Percentiles rank a stretch among this genome's conserved stretches.
Conservation (phyloP, 2,797 vertebrate genomes). For the Nannoperca obscura region DNA sequence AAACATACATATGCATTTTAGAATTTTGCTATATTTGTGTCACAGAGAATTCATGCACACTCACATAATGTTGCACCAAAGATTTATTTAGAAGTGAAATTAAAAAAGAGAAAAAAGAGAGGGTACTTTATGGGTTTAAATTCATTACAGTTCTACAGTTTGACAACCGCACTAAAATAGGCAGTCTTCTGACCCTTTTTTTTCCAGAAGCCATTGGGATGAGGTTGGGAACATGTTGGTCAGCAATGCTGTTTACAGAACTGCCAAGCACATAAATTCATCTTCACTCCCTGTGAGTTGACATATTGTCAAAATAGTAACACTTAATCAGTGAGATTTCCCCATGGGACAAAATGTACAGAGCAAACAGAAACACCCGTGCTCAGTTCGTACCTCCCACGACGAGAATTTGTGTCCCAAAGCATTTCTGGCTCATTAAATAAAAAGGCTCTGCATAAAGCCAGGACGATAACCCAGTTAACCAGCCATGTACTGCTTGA, state of each 20-base stretch:
- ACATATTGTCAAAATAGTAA: slow-evolving; percentile 80
- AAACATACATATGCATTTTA: slow-evolving; percentile 76
- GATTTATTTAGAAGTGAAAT: slow-evolving; percentile 50
- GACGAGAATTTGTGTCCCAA: slow-evolving; percentile 65
- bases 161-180: slow-evolving; percentile 67
- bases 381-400: slow-evolving; percentile 67
- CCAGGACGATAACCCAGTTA: slow-evolving; percentile 45
- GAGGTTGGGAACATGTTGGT: slow-evolving; percentile 78
- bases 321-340: slow-evolving; percentile 80
- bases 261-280: slow-evolving; percentile 75
- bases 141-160: slow-evolving; percentile 65
- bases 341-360: slow-evolving; percentile 79
- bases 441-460: slow-evolving; percentile 52
- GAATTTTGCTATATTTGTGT: slow-evolving; percentile 65
- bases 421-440: slow-evolving; percentile 62
- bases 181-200: slow-evolving; percentile 48
- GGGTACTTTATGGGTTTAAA: slow-evolving; percentile 46
- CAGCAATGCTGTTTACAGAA: slow-evolving; percentile 77
- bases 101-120: slow-evolving; percentile 33
- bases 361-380: slow-evolving; percentile 76
- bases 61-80: slow-evolving; percentile 43
- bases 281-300: slow-evolving; percentile 74
- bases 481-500: slow-evolving; percentile 6
- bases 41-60: slow-evolving; percentile 48
- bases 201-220: slow-evolving; percentile 65